A percentile compares a stretch with the other conserved stretches of the same genome.
Conservation (phyloP, 2,888 invertebrate species). For the Ligdia adustata region DNA sequence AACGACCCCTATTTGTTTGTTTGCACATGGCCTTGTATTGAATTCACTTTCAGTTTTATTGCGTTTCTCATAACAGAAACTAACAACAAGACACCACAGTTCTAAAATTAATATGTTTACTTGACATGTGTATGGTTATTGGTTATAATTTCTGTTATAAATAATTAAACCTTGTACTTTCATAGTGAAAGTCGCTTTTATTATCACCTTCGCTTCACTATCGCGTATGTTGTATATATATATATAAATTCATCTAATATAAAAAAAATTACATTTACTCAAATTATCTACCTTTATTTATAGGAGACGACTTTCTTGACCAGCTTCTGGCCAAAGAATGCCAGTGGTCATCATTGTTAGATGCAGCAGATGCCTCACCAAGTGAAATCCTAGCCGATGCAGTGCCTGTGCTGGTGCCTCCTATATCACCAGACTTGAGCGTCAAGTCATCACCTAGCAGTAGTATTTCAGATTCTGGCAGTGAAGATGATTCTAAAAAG, state of each 20-base stretch:
- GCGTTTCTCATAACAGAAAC: conserved; percentile 6
- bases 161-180: too few relatives aligned
- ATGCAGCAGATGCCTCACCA: conserved; percentile 74
- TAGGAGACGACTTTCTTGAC: conserved; percentile 74
- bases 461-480: conserved; percentile 74
- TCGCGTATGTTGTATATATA: too few relatives aligned
- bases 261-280: too few relatives aligned
- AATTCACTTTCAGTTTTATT: conserved; percentile 50
- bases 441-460: conserved; percentile 69
- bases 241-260: too few relatives aligned
- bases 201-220: too few relatives aligned
- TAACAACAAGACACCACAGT: conserved; percentile 17
- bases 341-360: conserved; percentile 72
- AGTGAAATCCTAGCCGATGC: conserved; percentile 80
- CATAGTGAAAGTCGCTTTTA: too few relatives aligned
- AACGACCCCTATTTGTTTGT: conserved; percentile 55
- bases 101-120: conserved; percentile 1
- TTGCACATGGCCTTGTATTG: conserved; percentile 60
- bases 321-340: conserved; percentile 69
- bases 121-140: too few relatives aligned
- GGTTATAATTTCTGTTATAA: too few relatives aligned
- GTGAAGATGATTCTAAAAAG: conserved; percentile 80
- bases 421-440: conserved; percentile 68
- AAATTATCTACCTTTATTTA: too few relatives aligned
- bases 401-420: conserved; percentile 64